Evolutionary conservation across 2,797 vertebrate species (phyloP), one percentile per base, ranked within the genome.

Genomic region (Chelon auratus): DNA sequence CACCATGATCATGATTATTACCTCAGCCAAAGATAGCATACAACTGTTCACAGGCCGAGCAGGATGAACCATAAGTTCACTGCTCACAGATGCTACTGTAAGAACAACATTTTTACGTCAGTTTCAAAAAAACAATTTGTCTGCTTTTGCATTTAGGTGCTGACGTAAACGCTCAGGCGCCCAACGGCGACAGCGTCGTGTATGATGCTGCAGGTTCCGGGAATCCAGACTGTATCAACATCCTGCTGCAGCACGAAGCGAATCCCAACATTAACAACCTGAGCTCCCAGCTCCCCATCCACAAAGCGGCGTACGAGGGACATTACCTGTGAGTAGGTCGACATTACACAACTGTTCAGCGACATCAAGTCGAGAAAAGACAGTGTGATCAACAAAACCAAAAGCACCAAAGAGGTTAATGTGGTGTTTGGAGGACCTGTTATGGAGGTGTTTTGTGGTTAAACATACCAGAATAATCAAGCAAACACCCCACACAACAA

Each of bases 231-330:
- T 97, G 96, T 51, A 87, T 95, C 36, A 81, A 95, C 51, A 91
- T 97, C 74, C 90, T 97, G 68, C 87, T 97, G 83, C 94, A 95
- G 72, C 93, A 95, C 1, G 95, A 96, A 70, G 96, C 96, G 33
- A 95, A 93, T 53, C 94, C 93, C 47, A 97, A 95, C 36, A 74
- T 95, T 22, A 91, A 93, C 50, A 95, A 91, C 77, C 93, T 94
- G 83, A 92, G 93, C 53, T 94, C 92, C 12, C 92, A 96, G 68
- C 95, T 96, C 62, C 95, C 95, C 17, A 93, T 97, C 83, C 96
- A 96, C 84, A 90, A 90, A 66, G 95, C 95, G 0, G 94, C 96
- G 0, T 95, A 94, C 2, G 93, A 95, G 75, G 95, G 95, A 3
- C 95, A 97, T 89, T 95, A 94, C 69, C 85, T 96, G 95, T 97